Conservation (phyloP, 2,113 vertebrate species). For the Tringa solitaria region DNA sequence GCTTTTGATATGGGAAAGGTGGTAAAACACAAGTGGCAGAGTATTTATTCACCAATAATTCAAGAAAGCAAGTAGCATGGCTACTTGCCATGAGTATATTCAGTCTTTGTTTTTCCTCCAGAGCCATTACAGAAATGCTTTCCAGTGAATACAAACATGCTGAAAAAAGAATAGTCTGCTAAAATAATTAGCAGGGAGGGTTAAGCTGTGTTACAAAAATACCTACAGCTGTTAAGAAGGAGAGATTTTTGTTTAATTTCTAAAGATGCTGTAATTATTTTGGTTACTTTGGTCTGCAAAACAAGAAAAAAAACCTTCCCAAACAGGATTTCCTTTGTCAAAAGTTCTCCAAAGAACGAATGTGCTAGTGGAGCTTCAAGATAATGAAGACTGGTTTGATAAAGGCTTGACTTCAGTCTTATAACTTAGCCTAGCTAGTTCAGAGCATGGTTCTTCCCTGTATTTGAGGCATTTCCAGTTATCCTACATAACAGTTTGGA, state of each 20-base stretch:
- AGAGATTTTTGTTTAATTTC: neutral
- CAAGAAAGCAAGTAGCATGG: too few species aligned
- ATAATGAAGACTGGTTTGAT: neutral
- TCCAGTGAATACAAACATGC: neutral
- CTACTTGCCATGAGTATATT: neutral
- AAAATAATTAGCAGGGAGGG: neutral
- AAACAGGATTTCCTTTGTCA: neutral
- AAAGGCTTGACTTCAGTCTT: neutral
- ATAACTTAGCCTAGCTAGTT: neutral
- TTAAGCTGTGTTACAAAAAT: neutral
- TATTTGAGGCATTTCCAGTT: neutral
- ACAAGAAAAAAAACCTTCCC: neutral
- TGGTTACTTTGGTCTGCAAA: neutral
- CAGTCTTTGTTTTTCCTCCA: neutral
- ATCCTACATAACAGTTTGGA: neutral
- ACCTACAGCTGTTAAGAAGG: neutral
- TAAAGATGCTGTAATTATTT: neutral
- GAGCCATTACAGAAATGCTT: neutral
- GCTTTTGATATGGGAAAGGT: neutral
- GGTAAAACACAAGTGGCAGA: neutral
- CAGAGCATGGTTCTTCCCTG: neutral
- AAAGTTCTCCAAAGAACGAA: neutral
- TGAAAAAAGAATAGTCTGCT: neutral
- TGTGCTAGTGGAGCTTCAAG: neutral
- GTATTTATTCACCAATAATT: neutral